These are phyloP conservation scores for Phyllotreta cruciferae DNA, from an alignment of 2,888 invertebrate genomes.

Conservation along the genomic window DNA sequence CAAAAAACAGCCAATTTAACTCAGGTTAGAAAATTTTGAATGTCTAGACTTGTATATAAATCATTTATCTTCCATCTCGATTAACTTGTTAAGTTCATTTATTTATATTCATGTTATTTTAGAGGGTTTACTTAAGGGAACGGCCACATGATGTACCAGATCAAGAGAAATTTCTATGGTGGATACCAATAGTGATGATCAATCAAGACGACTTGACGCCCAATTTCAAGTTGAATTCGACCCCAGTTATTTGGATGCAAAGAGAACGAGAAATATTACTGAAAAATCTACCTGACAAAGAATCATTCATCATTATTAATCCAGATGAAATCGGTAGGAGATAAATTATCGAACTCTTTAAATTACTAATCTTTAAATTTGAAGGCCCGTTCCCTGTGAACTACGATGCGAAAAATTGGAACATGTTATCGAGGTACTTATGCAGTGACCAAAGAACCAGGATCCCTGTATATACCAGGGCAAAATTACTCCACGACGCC, in stretches of 20 bases:
- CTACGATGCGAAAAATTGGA: conserved; percentile 81
- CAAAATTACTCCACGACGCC: conserved; percentile 78
- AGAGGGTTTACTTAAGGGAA: conserved; percentile 76
- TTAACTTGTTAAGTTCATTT: conserved; percentile 1
- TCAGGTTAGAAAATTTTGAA: conserved; percentile 65
- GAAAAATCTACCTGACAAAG: conserved; percentile 63
- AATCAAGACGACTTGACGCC: conserved; percentile 59
- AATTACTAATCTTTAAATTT: conserved; percentile 6
- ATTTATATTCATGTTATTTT: conserved; percentile 37
- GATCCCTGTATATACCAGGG: conserved; percentile 76
- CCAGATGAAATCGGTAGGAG: conserved; percentile 80
- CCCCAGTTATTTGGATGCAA: conserved; percentile 71
- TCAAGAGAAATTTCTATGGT: conserved; percentile 75
- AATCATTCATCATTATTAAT: conserved; percentile 79
- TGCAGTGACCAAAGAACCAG: conserved; percentile 63
- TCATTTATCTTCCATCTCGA: too few species aligned
- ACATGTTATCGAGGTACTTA: conserved; percentile 71
- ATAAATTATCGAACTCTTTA: background rate
- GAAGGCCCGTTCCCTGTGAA: conserved; percentile 83
- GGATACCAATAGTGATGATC: conserved; percentile 73
- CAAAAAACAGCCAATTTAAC: conserved; percentile 67
- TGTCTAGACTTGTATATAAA: too few species aligned
- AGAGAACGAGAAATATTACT: conserved; percentile 65
- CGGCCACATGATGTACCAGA: conserved; percentile 76
- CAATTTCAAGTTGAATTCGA: conserved; percentile 56